These are phyloP conservation scores for Hyperopisus bebe DNA, from an alignment of 2,113 vertebrate genomes.

Conservation along the genomic window DNA sequence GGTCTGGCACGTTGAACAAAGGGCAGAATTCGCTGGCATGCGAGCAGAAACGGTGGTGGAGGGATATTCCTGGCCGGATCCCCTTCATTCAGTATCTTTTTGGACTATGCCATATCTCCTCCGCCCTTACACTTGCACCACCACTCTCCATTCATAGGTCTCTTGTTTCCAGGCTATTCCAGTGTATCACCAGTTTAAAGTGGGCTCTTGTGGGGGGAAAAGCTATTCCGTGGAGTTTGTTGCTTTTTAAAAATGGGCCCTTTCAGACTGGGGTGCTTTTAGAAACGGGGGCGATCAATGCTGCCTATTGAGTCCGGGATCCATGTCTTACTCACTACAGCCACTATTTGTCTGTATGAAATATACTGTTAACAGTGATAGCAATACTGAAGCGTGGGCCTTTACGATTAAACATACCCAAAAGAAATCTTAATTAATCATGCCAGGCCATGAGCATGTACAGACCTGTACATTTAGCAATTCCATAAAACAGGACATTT, in stretches of 20 bases:
- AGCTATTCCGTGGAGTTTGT: not conserved
- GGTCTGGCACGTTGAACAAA: not conserved
- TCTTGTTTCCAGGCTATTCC: not conserved
- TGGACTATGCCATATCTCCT: not conserved
- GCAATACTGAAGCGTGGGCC: not conserved
- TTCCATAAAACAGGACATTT: not conserved
- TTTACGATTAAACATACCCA: not conserved
- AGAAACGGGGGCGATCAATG: not conserved
- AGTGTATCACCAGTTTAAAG: not conserved
- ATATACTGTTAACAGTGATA: not conserved
- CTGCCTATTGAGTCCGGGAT: not conserved
- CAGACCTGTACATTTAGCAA: not conserved
- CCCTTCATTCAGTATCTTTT: not conserved
- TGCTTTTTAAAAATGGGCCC: constrained; percentile 8
- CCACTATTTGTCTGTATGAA: not conserved
- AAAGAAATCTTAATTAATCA: not conserved
- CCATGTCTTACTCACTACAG: not conserved
- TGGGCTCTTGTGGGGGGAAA: not conserved
- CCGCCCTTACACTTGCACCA: not conserved
- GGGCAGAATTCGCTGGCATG: not conserved
- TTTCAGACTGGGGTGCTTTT: not conserved
- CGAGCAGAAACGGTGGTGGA: not conserved
- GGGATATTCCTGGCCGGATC: not conserved
- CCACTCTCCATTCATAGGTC: not conserved
- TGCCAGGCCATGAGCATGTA: not conserved